Percentiles rank a stretch among this genome's conserved stretches.
These are phyloP conservation scores for Alectura lathami DNA, from an alignment of 2,113 vertebrate species.

Conservation along the genomic window DNA sequence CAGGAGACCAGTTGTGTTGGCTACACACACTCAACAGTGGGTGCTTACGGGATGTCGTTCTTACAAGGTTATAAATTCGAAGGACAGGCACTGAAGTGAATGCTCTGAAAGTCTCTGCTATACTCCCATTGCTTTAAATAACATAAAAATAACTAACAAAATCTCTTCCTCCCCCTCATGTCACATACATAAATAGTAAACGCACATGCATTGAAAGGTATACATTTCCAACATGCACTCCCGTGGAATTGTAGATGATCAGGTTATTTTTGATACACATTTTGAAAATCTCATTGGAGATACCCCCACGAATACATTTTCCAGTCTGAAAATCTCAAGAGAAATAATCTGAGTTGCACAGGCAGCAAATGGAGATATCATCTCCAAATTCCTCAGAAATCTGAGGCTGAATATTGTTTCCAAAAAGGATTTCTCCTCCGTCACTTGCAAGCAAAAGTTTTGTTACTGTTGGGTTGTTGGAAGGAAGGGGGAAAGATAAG, in stretches of 20 bases:
- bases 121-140: not conserved
- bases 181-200: constrained; percentile 24
- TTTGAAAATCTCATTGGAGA: constrained; percentile 26
- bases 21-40: not conserved
- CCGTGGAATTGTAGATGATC: constrained; percentile 1
- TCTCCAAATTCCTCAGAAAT: constrained; percentile 30
- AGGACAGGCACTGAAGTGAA: not conserved
- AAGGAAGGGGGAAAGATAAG: constrained; percentile 45
- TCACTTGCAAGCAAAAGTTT: not conserved
- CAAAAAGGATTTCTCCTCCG: constrained; percentile 27
- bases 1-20: not conserved
- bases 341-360: not conserved
- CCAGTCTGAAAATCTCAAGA: not conserved
- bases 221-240: constrained; percentile 16
- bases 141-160: constrained; percentile 26
- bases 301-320: not conserved
- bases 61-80: not conserved
- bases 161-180: not conserved
- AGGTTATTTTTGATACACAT: constrained; percentile 4
- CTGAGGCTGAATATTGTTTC: constrained; percentile 24
- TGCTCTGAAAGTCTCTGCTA: not conserved
- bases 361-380: not conserved
- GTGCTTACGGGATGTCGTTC: not conserved
- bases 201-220: constrained; percentile 3
- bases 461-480: constrained; percentile 40